Evolutionary conservation across 1,140 invertebrate species (phyloP).

Genomic region (Adoxophyes honmai): DNA sequence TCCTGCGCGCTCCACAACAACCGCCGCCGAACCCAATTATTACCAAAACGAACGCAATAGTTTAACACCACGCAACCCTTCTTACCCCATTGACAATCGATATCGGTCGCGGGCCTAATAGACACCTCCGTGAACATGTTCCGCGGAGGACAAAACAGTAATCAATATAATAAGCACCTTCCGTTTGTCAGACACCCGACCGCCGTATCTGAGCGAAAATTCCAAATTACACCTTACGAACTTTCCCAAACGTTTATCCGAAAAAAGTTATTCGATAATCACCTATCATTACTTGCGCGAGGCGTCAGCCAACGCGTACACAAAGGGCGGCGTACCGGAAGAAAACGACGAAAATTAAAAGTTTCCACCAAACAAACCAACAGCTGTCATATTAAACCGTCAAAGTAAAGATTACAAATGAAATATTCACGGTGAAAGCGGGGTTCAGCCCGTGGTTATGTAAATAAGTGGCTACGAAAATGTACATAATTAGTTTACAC

Average conservation of each 20-base stretch:
- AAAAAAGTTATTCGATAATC: conserved; percentile 56
- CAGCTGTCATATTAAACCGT: conserved; percentile 75
- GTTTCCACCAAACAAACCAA: conserved; percentile 70
- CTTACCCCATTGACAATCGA: conserved; percentile 4
- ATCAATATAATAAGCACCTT: conserved; percentile 54
- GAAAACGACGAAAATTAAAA: conserved; percentile 71
- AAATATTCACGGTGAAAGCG: conserved; percentile 76
- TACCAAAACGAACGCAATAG: not conserved
- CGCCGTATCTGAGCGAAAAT: conserved; percentile 37
- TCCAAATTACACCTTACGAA: conserved; percentile 57
- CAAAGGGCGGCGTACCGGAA: conserved; percentile 53
- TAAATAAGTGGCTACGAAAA: conserved; percentile 77
- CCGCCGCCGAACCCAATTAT: conserved; percentile 17
- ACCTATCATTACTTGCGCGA: conserved; percentile 62
- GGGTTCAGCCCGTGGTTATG: conserved; percentile 68
- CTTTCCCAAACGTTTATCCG: conserved; percentile 56
- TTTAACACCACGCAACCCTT: conserved; percentile 10
- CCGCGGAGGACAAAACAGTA: conserved; percentile 35
- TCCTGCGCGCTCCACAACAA: conserved; percentile 38
- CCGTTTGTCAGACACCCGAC: conserved; percentile 33
- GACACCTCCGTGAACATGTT: not conserved
- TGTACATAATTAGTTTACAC: conserved; percentile 77
- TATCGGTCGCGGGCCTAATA: conserved; percentile 7
- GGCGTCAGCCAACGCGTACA: conserved; percentile 49
- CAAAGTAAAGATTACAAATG: conserved; percentile 75